Evolutionary conservation across 2,888 invertebrate species (phyloP).

Genomic region (Cerastis leucographa): DNA sequence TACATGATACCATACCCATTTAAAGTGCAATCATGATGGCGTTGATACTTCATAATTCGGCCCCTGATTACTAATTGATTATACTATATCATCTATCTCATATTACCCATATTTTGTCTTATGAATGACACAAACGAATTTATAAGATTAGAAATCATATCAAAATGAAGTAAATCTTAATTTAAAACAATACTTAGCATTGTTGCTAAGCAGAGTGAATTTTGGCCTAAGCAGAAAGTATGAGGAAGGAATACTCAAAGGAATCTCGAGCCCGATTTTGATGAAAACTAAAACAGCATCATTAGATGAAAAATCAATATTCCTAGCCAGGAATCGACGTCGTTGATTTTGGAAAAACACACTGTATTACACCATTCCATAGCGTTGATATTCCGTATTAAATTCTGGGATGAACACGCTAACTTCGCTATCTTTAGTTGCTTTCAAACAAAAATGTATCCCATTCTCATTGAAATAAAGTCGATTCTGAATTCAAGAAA

Average conservation of each 20-base stretch:
- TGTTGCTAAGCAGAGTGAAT: neutral
- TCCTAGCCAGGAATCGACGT: neutral
- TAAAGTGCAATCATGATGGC: neutral
- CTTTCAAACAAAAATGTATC: neutral
- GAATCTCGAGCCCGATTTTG: neutral
- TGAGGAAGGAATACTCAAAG: neutral
- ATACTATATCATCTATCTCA: neutral
- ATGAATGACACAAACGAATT: neutral
- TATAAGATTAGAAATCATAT: neutral
- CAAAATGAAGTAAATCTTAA: neutral
- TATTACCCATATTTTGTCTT: neutral
- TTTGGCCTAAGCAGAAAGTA: neutral
- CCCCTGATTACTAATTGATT: neutral
- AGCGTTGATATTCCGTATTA: neutral
- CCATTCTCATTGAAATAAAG: neutral
- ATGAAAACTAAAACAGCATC: neutral
- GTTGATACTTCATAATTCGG: neutral
- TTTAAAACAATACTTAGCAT: neutral
- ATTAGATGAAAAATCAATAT: neutral
- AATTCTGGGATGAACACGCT: neutral
- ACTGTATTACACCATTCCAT: neutral
- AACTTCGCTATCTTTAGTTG: neutral
- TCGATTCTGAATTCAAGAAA: neutral
- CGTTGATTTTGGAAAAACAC: neutral
- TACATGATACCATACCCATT: neutral